Base-by-base conservation (phyloP, 2,797 vertebrate genomes). In the Botia almorhae region DNA sequence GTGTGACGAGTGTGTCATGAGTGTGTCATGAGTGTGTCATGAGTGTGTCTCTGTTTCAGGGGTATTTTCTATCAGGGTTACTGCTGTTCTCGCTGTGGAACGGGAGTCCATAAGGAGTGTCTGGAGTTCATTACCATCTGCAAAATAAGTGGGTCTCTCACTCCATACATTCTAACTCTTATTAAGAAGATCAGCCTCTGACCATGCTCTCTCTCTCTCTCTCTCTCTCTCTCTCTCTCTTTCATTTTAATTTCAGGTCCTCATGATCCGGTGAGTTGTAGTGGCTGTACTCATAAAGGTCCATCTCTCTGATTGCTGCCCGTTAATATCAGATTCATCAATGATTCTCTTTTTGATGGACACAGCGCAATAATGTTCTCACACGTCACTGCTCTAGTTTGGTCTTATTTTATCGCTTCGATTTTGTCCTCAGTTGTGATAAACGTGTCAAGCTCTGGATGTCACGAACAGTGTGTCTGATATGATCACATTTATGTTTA, bases 11-110 rank as follows among this genome's bases (percentile, higher is more conserved):
- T n/a, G n/a, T n/a, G n/a, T n/a, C n/a, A n/a, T n/a, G n/a, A n/a
- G n/a, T n/a, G n/a, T n/a, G n/a, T 55, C 61, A 55, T 67, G n/a
- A 55, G 17, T 74, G 1, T 71, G 21, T 56, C 33, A n/a, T n/a
- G n/a, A n/a, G n/a, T n/a, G n/a, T n/a, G n/a, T 4, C 39, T 17
- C 26, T 39, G 58, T 10, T 51, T 13, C 84, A 99, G 98, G 90
- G 98, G 98, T 65, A 97, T 97, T 73, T 99, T 99, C 92, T 99
- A 98, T 88, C 98, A 99, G 92, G 98, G 98, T 46, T 99, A 99
- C 86, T 96, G 94, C 90, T 99, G 98, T 85, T 93, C 95, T 67
- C 95, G 92, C 83, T 99, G 98, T 81, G 97, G 96, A 50, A 95
- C 96, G 0, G 98, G 97, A 23, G 98, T 96, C 0, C 98, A 99